Conservation (phyloP, 64 coral and sea anemone genomes). For the Stichodactyla helianthus region DNA sequence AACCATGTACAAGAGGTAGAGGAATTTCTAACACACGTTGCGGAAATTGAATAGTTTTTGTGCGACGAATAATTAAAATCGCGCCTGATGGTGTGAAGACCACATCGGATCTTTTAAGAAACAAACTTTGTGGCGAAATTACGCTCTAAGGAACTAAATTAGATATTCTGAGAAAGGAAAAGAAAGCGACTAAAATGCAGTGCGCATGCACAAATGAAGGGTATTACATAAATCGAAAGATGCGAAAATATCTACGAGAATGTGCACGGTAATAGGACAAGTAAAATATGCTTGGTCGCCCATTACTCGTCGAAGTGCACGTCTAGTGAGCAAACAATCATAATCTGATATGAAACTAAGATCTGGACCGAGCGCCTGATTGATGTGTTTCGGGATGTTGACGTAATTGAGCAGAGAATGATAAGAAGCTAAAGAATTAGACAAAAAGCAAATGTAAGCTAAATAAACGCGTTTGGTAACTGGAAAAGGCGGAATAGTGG, state of each 20-base stretch:
- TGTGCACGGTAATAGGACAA: conserved; percentile 25
- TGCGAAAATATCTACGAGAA: conserved; percentile 29
- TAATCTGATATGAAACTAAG: conserved; percentile 35
- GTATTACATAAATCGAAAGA: conserved; percentile 18
- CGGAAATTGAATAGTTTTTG: conserved; percentile 25
- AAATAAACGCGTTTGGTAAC: conserved; percentile 26
- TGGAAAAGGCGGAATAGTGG: conserved; percentile 30
- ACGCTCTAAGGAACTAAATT: conserved; percentile 28
- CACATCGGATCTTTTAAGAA: conserved; percentile 12
- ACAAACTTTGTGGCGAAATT: not conserved
- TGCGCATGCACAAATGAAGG: conserved; percentile 39
- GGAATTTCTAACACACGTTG: conserved; percentile 26
- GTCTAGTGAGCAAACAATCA: conserved; percentile 13
- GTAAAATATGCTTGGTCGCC: conserved; percentile 25
- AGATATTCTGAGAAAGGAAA: conserved; percentile 28
- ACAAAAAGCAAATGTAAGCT: conserved; percentile 23
- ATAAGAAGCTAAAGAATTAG: not conserved
- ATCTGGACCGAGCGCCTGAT: conserved; percentile 24
- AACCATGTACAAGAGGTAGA: not conserved
- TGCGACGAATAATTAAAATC: conserved; percentile 13
- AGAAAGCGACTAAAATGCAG: conserved; percentile 23
- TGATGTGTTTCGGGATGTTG: conserved; percentile 36
- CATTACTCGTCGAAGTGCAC: conserved; percentile 22
- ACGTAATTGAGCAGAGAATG: conserved; percentile 39
- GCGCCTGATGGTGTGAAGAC: not conserved